phyloP scores from a whole-genome alignment of 1,140 invertebrate genomes.

The Fopius arisanus region DNA sequence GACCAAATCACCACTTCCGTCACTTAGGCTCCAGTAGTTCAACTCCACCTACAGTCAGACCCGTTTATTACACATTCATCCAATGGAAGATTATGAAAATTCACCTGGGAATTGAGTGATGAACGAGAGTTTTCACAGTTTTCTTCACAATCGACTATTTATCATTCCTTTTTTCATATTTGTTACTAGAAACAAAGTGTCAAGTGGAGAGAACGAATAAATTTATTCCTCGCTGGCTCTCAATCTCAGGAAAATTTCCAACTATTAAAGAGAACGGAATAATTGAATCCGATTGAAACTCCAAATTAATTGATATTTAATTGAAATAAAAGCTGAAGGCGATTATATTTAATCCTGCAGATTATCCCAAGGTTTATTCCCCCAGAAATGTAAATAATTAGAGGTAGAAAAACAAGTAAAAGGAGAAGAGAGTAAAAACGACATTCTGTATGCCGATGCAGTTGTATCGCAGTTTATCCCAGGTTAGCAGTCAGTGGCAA shows the following conservation, averaged over 20 bases:
- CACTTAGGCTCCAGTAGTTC: neutral
- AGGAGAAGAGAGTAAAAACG: slow-evolving; percentile 32
- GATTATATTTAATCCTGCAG: neutral
- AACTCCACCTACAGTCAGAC: neutral
- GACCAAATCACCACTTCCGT: neutral
- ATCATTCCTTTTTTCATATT: neutral
- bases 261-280: neutral
- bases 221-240: neutral
- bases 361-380: neutral
- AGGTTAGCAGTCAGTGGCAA: slow-evolving; percentile 41
- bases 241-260: neutral
- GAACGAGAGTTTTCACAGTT: neutral
- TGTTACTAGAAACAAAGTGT: neutral
- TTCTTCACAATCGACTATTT: neutral
- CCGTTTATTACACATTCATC: neutral
- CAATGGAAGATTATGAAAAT: neutral
- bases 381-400: neutral
- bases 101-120: neutral
- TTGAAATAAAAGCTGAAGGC: neutral
- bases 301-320: neutral
- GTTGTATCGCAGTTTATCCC: slow-evolving; percentile 44
- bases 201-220: neutral
- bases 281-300: no score
- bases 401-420: neutral
- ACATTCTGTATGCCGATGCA: slow-evolving; percentile 46